Base-by-base conservation (phyloP, 2,888 invertebrate genomes). In the Anaspis maculata region DNA sequence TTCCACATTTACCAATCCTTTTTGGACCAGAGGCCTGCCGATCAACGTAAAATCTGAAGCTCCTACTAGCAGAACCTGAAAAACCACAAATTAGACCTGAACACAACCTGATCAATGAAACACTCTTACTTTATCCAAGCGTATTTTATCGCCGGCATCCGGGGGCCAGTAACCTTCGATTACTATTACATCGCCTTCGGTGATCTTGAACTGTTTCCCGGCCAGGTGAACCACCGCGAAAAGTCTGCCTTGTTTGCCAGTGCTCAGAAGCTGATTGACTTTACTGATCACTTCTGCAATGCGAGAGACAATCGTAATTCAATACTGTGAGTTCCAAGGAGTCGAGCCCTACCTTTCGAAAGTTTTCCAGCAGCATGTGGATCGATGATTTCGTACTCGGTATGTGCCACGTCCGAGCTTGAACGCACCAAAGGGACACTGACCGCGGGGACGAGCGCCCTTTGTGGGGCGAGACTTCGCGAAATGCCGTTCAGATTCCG, bases 151-250 rank as follows among this genome's bases (percentile, higher is more conserved):
- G 1, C 89, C 87, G 33, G 77, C 72, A 30, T 76, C 77, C 2
- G 89, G 88, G 15, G 85, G 82, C 87, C 89, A 89, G 54, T 79
- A 77, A 1, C 87, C 87, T 64, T 86, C 83, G 1, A 91, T 68
- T 1, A 89, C 71, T 15, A 92, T 72, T 2, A 91, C 68, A 64
- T 92, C 92, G n/a, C 84, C 88, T 36, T 79, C 72, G 0, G 89
- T 88, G 0, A 92, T 72, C 64, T 88, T 83, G 65, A 81, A 86
- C 55, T 91, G 91, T 62, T 83, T 86, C 7, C 89, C 89, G 39
- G 79, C 70, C 11, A 91, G 49, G 50, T 88, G 82, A 1, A 92
- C 73, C 1, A 91, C 75, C 0, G 91, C 91, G 65, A 91, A 92
- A 41, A 81, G 69, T 22, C 85, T 68, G 3, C 81, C 78, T 7